Conservation (phyloP, 1,140 invertebrate species). For the Drosophila novamexicana region DNA sequence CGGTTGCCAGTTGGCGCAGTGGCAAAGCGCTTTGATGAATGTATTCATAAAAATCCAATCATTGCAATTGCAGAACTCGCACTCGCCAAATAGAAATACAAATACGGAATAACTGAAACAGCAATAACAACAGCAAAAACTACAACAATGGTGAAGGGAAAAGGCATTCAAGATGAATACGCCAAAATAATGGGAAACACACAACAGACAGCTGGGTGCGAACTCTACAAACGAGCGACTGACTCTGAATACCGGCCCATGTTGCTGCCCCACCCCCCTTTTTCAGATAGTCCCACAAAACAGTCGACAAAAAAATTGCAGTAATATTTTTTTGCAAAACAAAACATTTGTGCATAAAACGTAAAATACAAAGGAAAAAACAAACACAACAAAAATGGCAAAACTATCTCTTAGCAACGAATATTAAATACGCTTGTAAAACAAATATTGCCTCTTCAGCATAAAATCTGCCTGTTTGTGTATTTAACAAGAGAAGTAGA, state of each 20-base stretch:
- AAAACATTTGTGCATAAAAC: conserved; percentile 74
- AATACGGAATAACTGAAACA: conserved; percentile 35
- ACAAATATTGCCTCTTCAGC: background rate
- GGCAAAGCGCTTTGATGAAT: conserved; percentile 72
- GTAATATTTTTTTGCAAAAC: conserved; percentile 72
- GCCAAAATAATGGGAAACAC: conserved; percentile 77
- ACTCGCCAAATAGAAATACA: conserved; percentile 45
- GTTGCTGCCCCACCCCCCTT: background rate
- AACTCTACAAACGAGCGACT: conserved; percentile 20
- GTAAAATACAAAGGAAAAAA: conserved; percentile 40
- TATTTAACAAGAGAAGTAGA: no score
- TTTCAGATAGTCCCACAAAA: conserved; percentile 13
- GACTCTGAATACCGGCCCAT: conserved; percentile 30
- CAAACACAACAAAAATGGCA: background rate
- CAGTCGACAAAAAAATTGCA: conserved; percentile 70
- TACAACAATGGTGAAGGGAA: conserved; percentile 26
- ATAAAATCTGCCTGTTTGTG: no score
- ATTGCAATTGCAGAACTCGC: conserved; percentile 72
- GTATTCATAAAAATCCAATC: conserved; percentile 83
- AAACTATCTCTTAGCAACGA: conserved; percentile 2
- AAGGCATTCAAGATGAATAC: conserved; percentile 78
- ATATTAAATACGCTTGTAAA: background rate
- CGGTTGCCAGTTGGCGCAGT: conserved; percentile 1
- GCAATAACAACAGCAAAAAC: conserved; percentile 19
- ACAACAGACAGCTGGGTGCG: conserved; percentile 72